Evolutionary conservation across 2,113 vertebrate genomes (phyloP).

Genomic region (Cyrtonyx montezumae): DNA sequence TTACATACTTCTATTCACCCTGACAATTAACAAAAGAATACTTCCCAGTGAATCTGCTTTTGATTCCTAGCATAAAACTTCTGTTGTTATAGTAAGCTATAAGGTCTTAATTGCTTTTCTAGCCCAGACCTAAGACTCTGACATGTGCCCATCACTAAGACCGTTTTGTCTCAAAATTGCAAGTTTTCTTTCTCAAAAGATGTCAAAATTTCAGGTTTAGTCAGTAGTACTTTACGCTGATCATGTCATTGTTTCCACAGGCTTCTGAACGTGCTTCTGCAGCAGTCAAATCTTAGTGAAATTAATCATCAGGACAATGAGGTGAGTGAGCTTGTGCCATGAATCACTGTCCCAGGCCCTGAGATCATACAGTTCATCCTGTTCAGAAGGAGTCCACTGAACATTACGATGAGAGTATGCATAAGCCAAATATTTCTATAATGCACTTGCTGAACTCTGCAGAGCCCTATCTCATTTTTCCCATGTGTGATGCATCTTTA

Average conservation of each 20-base stretch:
- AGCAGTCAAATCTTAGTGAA: slow-evolving; percentile 85
- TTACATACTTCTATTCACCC: neutral
- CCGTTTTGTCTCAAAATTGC: neutral
- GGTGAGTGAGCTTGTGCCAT: slow-evolving; percentile 73
- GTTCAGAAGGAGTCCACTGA: neutral
- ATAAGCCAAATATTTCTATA: neutral
- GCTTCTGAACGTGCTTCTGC: slow-evolving; percentile 85
- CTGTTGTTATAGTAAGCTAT: neutral
- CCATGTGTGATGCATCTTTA: accelerated
- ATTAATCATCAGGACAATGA: slow-evolving; percentile 92
- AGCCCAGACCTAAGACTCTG: neutral
- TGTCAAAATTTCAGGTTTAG: neutral
- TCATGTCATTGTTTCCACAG: slow-evolving; percentile 70
- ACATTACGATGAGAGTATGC: neutral
- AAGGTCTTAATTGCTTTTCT: neutral
- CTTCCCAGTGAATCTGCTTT: neutral
- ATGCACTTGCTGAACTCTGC: neutral
- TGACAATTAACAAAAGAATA: neutral
- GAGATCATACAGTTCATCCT: neutral
- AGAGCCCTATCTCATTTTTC: neutral
- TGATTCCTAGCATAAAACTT: neutral
- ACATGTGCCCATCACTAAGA: neutral
- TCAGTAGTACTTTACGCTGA: neutral
- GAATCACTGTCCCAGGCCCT: neutral
- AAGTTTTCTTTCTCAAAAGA: neutral